These are phyloP conservation scores for Adelosebastes latens DNA, from an alignment of 2,797 vertebrate genomes.

Conservation along the genomic window DNA sequence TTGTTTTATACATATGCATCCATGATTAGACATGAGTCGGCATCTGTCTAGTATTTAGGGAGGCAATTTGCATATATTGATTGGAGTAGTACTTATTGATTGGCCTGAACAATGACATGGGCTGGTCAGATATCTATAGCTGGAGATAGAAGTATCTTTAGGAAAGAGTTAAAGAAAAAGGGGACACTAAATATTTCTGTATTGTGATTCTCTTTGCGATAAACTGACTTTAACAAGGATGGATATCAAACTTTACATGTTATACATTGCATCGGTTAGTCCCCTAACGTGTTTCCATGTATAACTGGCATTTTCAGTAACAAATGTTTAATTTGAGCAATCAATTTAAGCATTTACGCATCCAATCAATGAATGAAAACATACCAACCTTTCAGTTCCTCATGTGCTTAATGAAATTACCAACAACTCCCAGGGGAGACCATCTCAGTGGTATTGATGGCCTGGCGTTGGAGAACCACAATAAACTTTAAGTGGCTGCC, in stretches of 20 bases:
- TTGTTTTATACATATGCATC: not conserved
- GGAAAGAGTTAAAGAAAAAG: not conserved
- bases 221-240: not conserved
- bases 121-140: not conserved
- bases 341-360: not conserved
- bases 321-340: not conserved
- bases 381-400: not conserved
- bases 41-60: not conserved
- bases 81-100: conserved; percentile 33
- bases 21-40: not conserved
- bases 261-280: not conserved
- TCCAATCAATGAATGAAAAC: not conserved
- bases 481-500: conserved; percentile 16
- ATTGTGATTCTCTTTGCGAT: not conserved
- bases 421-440: conserved; percentile 8
- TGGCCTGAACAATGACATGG: not conserved
- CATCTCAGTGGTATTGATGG: conserved; percentile 25
- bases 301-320: not conserved
- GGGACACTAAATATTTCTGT: not conserved
- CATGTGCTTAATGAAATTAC: conserved; percentile 23
- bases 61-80: conserved; percentile 20
- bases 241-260: not conserved
- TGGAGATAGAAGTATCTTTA: not conserved
- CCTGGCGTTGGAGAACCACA: conserved; percentile 2
- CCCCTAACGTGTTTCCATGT: not conserved